Evolutionary conservation across 2,888 invertebrate species (phyloP).

Genomic region (Neoascia interrupta): DNA sequence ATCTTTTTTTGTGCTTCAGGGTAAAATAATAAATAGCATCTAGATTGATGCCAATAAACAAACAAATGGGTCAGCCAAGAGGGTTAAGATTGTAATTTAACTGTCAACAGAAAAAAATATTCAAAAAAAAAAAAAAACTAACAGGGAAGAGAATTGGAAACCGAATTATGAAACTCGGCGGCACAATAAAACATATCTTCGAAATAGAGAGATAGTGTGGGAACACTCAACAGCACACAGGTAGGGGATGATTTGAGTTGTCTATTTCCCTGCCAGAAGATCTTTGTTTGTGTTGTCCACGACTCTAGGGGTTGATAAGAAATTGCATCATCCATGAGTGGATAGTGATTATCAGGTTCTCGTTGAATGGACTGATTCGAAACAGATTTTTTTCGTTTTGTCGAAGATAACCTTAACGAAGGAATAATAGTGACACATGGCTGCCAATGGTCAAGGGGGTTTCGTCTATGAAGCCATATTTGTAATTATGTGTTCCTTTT

Average conservation of each 20-base stretch:
- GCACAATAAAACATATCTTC: constrained; percentile 17
- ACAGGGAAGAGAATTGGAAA: constrained; percentile 12
- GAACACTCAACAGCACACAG: not conserved
- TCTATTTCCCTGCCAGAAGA: not conserved
- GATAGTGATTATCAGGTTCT: constrained; percentile 16
- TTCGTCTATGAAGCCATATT: not conserved
- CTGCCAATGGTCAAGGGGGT: constrained; percentile 14
- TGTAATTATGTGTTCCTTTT: not conserved
- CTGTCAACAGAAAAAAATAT: constrained; percentile 53
- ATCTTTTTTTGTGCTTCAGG: constrained; percentile 34
- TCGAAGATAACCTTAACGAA: constrained; percentile 30
- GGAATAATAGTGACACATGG: constrained; percentile 15
- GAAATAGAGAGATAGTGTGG: not conserved
- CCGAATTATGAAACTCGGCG: too few species aligned
- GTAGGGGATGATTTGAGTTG: not conserved
- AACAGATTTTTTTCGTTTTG: not conserved
- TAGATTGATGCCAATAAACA: constrained; percentile 69
- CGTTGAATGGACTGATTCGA: not conserved
- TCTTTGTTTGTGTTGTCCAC: not conserved
- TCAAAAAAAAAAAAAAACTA: constrained; percentile 32
- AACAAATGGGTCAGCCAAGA: constrained; percentile 69
- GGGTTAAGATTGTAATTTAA: constrained; percentile 68
- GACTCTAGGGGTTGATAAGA: not conserved
- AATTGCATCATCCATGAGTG: constrained; percentile 35
- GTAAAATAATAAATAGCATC: constrained; percentile 61